Percentiles rank a stretch among this genome's conserved stretches.
Conservation (phyloP, 2,797 vertebrate species). For the Spatula clypeata region DNA sequence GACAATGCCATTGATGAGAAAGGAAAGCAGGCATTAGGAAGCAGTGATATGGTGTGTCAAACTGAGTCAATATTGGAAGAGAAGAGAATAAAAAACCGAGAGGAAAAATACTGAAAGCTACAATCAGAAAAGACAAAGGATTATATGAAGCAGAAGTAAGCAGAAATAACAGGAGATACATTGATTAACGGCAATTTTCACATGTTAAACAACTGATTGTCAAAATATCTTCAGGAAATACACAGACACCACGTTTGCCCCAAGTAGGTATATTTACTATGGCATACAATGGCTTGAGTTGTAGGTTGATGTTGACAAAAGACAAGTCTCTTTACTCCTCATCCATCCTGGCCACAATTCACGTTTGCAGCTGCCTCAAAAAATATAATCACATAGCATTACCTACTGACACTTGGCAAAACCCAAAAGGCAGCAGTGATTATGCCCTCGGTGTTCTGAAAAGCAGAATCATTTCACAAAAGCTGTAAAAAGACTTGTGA, state of each 20-base stretch:
- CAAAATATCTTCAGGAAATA: slow-evolving; percentile 32
- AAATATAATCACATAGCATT: not conserved
- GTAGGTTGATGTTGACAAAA: not conserved
- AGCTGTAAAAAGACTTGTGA: not conserved
- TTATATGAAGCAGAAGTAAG: not conserved
- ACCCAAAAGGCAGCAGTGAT: not conserved
- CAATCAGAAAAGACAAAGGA: not conserved
- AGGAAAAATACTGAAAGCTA: not conserved
- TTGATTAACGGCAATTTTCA: slow-evolving; percentile 6
- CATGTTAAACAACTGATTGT: not conserved
- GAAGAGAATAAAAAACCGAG: not conserved
- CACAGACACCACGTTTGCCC: not conserved
- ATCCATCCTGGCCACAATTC: not conserved
- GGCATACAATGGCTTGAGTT: not conserved
- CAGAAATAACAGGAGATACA: not conserved
- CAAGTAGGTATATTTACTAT: not conserved
- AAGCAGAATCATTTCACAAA: not conserved
- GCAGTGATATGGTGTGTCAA: not conserved
- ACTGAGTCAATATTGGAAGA: not conserved
- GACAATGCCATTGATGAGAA: not conserved
- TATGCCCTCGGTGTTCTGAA: not conserved
- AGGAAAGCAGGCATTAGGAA: slow-evolving; percentile 5
- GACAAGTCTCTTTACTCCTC: not conserved
- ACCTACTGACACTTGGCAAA: not conserved
- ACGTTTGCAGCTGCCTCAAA: slow-evolving; percentile 17